Evolutionary conservation across 2,888 invertebrate species (phyloP).

Genomic region (Amblyjoppa proteus): DNA sequence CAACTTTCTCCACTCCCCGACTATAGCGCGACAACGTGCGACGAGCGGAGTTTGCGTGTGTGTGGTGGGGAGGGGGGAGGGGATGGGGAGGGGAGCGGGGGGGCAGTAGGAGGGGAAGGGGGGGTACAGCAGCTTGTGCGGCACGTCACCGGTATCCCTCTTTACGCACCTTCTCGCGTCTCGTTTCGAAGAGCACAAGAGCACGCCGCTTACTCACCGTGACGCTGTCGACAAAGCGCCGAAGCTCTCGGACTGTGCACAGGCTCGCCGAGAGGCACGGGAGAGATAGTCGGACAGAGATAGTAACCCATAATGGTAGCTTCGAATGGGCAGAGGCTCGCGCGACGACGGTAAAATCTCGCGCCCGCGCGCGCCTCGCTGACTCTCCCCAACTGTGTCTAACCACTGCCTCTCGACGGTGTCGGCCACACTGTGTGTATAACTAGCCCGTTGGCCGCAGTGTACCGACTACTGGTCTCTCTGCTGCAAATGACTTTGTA

Average conservation of each 20-base stretch:
- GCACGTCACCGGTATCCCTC: constrained; percentile 29
- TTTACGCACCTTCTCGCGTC: constrained; percentile 33
- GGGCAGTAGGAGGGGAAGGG: background rate
- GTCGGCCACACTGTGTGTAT: background rate
- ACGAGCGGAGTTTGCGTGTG: background rate
- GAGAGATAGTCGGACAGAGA: constrained; percentile 62
- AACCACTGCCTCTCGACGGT: constrained; percentile 10
- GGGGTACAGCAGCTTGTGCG: background rate
- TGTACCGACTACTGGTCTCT: background rate
- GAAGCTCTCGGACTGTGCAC: constrained; percentile 70
- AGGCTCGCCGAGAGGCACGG: constrained; percentile 55
- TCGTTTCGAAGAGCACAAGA: constrained; percentile 29
- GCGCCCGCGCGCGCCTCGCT: constrained; percentile 36
- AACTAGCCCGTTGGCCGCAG: background rate
- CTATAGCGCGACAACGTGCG: constrained; percentile 55
- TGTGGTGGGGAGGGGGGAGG: background rate
- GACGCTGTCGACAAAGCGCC: constrained; percentile 62
- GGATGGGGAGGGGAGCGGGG: background rate
- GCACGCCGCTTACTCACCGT: constrained; percentile 55
- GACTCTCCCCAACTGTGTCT: constrained; percentile 25
- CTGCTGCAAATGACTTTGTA: no score
- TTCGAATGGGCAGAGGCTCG: constrained; percentile 51
- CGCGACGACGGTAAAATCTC: constrained; percentile 46
- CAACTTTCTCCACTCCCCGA: constrained; percentile 76
- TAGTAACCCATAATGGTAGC: constrained; percentile 54